A percentile compares a stretch with the other conserved stretches of the same genome.
Conservation (phyloP, 2,888 invertebrate species). For the Drosophila nigricruria region DNA sequence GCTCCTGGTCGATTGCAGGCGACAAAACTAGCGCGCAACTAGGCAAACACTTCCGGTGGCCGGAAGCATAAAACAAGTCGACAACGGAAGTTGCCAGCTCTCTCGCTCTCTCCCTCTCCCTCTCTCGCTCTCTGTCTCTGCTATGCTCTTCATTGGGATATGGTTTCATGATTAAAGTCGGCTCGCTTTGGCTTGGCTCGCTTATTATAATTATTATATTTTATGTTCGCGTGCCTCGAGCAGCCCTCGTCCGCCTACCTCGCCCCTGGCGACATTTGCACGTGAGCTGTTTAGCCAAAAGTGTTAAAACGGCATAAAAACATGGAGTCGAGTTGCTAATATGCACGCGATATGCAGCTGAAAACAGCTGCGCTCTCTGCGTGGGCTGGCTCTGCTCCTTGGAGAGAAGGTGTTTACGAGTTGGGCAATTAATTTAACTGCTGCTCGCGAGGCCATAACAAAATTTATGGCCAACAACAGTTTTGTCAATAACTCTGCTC, state of each 20-base stretch:
- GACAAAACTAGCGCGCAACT: slow-evolving; percentile 79
- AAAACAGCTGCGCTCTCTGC: slow-evolving; percentile 1
- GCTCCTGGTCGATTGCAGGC: slow-evolving; percentile 54
- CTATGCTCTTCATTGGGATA: slow-evolving; percentile 26
- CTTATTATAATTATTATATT: slow-evolving; percentile 77
- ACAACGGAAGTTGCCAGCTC: slow-evolving; percentile 75
- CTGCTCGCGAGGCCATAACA: slow-evolving; percentile 72
- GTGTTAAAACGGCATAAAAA: slow-evolving; percentile 77
- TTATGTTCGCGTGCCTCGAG: slow-evolving; percentile 54
- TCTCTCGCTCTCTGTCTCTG: not conserved
- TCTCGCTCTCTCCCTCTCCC: slow-evolving; percentile 10
- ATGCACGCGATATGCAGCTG: slow-evolving; percentile 66
- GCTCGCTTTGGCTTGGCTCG: slow-evolving; percentile 47
- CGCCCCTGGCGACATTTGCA: slow-evolving; percentile 59
- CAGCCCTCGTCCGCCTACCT: not conserved
- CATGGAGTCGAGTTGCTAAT: slow-evolving; percentile 49
- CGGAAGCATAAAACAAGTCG: slow-evolving; percentile 83
- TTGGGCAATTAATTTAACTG: slow-evolving; percentile 75
- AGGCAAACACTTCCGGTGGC: slow-evolving; percentile 82
- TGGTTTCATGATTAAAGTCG: slow-evolving; percentile 73
- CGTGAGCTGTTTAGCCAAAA: slow-evolving; percentile 78
- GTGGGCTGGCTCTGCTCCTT: slow-evolving; percentile 28
- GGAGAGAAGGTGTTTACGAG: slow-evolving; percentile 74
- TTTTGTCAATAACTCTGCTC: slow-evolving; percentile 77
- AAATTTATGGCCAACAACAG: slow-evolving; percentile 78